A percentile compares a stretch with the other conserved stretches of the same genome.
These are phyloP conservation scores for Amyelois transitella DNA, from an alignment of 1,140 invertebrate genomes.

Conservation along the genomic window DNA sequence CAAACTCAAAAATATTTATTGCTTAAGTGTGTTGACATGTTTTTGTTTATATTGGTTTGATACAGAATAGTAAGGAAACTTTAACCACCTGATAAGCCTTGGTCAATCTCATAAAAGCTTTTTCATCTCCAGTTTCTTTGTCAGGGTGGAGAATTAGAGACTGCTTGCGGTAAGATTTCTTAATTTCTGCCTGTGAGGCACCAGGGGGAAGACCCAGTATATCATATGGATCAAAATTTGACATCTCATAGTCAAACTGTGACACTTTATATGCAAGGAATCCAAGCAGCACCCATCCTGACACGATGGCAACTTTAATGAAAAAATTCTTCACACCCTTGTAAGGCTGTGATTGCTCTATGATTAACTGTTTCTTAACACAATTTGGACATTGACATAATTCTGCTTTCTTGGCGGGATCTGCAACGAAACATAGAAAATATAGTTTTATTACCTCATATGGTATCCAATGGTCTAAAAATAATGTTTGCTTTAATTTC, in stretches of 20 bases:
- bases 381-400: conserved; percentile 93
- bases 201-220: conserved; percentile 92
- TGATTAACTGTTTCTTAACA: conserved; percentile 86
- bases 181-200: conserved; percentile 91
- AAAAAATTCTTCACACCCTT: conserved; percentile 84
- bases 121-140: conserved; percentile 97
- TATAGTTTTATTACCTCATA: too few relatives aligned
- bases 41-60: neutral
- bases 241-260: conserved; percentile 97
- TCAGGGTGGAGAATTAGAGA: conserved; percentile 97
- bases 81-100: conserved; percentile 90
- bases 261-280: conserved; percentile 96
- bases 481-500: too few relatives aligned
- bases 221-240: conserved; percentile 99
- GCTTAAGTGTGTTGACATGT: too few relatives aligned
- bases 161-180: conserved; percentile 95
- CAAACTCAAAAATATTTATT: too few relatives aligned
- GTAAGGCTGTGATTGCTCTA: conserved; percentile 90
- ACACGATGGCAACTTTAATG: conserved; percentile 80
- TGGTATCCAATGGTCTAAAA: too few relatives aligned
- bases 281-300: conserved; percentile 92
- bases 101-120: conserved; percentile 97
- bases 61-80: conserved; percentile 2
- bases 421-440: conserved; percentile 72
- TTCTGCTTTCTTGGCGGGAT: conserved; percentile 82